phyloP scores from a whole-genome alignment of 2,888 invertebrate genomes.

The Sphecodes monilicornis region DNA sequence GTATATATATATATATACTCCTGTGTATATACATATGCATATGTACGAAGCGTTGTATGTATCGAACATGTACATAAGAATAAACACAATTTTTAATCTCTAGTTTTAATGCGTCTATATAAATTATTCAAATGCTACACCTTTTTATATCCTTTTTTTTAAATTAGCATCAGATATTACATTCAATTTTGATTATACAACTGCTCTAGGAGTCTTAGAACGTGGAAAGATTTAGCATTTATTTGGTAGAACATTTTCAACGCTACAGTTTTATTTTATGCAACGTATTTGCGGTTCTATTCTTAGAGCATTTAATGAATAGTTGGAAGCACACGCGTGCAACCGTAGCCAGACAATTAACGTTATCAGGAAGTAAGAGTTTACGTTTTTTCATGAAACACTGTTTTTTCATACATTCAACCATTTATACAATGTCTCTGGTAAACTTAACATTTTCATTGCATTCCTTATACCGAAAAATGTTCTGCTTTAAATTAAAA shows the following conservation, averaged over 20 bases:
- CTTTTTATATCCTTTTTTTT: background rate
- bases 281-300: constrained; percentile 44
- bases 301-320: constrained; percentile 47
- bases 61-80: background rate
- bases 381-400: constrained; percentile 4
- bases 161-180: background rate
- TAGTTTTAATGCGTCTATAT: constrained; percentile 14
- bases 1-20: background rate
- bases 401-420: too few relatives aligned
- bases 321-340: constrained; percentile 19
- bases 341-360: constrained; percentile 23
- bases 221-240: background rate
- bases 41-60: background rate
- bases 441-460: too few relatives aligned
- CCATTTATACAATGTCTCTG: background rate
- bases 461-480: too few relatives aligned
- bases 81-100: constrained; percentile 3
- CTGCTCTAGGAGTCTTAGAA: background rate
- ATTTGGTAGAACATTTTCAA: background rate
- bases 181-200: background rate
- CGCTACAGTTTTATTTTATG: constrained; percentile 19
- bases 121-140: background rate
- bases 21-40: background rate
- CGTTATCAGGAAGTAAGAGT: constrained; percentile 30
- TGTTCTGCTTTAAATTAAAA: background rate